These are phyloP conservation scores for Malthinus flaveolus DNA, from an alignment of 2,888 invertebrate genomes.

Conservation along the genomic window DNA sequence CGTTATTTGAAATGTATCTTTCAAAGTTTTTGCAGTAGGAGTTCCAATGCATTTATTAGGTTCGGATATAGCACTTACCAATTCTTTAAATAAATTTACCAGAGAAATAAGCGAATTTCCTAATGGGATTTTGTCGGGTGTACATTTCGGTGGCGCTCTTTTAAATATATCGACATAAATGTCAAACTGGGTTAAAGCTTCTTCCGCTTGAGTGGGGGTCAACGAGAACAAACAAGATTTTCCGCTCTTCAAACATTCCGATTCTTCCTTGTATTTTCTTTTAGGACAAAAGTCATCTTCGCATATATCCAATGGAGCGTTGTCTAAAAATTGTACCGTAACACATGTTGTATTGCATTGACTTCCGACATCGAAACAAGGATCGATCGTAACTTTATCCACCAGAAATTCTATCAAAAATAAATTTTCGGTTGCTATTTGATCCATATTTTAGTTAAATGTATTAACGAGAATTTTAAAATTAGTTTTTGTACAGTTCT, in stretches of 20 bases:
- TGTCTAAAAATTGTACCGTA: slow-evolving; percentile 61
- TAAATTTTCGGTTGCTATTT: slow-evolving; percentile 59
- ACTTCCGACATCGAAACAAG: slow-evolving; percentile 49
- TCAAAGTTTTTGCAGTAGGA: slow-evolving; percentile 61
- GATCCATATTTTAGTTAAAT: slow-evolving; percentile 45
- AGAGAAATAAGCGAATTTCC: slow-evolving; percentile 63
- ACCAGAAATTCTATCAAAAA: slow-evolving; percentile 68
- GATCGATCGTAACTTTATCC: slow-evolving; percentile 53
- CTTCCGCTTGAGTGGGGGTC: slow-evolving; percentile 58
- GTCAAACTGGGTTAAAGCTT: slow-evolving; percentile 60
- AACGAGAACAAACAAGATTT: slow-evolving; percentile 72
- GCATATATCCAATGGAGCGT: slow-evolving; percentile 64
- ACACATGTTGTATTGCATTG: slow-evolving; percentile 61
- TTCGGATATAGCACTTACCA: slow-evolving; percentile 55
- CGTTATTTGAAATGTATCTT: slow-evolving; percentile 62
- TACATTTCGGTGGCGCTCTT: slow-evolving; percentile 63
- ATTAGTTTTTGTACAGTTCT: slow-evolving; percentile 14
- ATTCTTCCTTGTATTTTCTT: slow-evolving; percentile 46
- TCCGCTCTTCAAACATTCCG: slow-evolving; percentile 60
- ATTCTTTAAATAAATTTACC: slow-evolving; percentile 62
- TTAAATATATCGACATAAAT: slow-evolving; percentile 62
- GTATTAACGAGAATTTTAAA: slow-evolving; percentile 15
- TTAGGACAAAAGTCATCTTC: slow-evolving; percentile 59
- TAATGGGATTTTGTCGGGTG: slow-evolving; percentile 65
- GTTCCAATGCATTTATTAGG: slow-evolving; percentile 49